Percentiles rank a stretch among this genome's conserved stretches.
These are phyloP conservation scores for Brenthis ino DNA, from an alignment of 2,888 invertebrate species.

Conservation along the genomic window DNA sequence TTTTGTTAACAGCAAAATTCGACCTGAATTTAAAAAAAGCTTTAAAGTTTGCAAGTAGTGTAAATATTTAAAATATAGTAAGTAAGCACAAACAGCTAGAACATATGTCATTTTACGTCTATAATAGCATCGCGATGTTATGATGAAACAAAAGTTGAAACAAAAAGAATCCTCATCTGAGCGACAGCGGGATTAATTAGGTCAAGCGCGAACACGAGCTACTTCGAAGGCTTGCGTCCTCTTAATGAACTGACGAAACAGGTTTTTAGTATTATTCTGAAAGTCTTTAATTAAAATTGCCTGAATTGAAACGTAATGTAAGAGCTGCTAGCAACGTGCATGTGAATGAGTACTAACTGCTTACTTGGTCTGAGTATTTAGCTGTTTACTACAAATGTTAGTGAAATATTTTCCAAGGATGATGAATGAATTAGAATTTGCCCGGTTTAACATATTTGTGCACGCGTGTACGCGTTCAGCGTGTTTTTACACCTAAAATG, in stretches of 20 bases:
- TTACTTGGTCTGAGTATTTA: slow-evolving; percentile 5
- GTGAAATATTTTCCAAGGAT: background rate
- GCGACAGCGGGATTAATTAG: slow-evolving; percentile 45
- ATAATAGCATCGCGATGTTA: slow-evolving; percentile 29
- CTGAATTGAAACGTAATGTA: slow-evolving; percentile 21
- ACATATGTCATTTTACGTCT: slow-evolving; percentile 11
- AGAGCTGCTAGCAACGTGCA: slow-evolving; percentile 1
- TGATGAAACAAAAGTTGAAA: slow-evolving; percentile 40
- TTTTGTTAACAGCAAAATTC: background rate
- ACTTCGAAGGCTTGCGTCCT: slow-evolving; percentile 30
- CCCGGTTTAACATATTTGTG: background rate
- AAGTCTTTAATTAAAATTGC: slow-evolving; percentile 31
- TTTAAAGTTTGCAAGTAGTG: background rate
- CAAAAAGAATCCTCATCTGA: slow-evolving; percentile 42
- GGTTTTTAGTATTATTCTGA: slow-evolving; percentile 37
- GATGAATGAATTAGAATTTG: slow-evolving; percentile 4
- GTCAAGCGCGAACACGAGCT: slow-evolving; percentile 43
- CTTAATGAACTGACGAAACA: slow-evolving; percentile 41
- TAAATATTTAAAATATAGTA: background rate
- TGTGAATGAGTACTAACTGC: slow-evolving; percentile 13
- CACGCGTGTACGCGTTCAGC: no score
- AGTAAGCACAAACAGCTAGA: background rate
- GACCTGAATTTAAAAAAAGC: background rate
- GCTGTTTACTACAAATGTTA: slow-evolving; percentile 12
- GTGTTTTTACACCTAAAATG: no score